Conservation (phyloP, 2,797 vertebrate genomes). For the Sebastiscus albofasciatus region DNA sequence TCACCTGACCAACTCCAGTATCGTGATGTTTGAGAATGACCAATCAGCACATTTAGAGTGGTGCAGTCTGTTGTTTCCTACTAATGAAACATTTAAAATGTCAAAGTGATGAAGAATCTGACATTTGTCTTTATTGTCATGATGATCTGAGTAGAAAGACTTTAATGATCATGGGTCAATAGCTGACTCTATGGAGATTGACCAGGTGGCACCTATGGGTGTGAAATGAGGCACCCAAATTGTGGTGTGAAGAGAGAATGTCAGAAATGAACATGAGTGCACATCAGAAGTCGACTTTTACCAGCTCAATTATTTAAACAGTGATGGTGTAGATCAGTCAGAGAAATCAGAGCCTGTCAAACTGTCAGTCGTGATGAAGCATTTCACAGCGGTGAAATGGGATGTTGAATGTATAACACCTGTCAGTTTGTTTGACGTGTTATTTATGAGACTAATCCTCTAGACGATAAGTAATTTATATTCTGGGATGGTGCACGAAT, state of each 20-base stretch:
- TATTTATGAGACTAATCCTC: constrained; percentile 7
- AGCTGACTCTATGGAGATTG: background rate
- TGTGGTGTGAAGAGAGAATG: background rate
- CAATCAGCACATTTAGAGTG: background rate
- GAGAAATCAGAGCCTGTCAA: constrained; percentile 6
- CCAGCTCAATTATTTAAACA: background rate
- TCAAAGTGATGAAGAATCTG: background rate
- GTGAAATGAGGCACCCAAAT: background rate
- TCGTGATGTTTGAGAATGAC: background rate
- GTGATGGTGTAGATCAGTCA: background rate
- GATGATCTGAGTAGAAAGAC: background rate
- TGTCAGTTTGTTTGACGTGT: constrained; percentile 13
- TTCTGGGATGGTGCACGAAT: background rate
- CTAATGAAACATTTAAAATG: background rate
- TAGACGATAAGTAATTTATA: background rate
- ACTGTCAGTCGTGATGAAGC: constrained; percentile 11
- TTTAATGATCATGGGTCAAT: background rate
- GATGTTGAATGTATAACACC: background rate
- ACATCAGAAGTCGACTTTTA: background rate
- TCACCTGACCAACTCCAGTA: background rate
- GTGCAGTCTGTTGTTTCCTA: background rate
- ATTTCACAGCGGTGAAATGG: background rate
- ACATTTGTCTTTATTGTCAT: background rate
- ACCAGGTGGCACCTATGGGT: background rate
- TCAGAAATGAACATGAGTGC: background rate